These are phyloP conservation scores for Jacana jacana DNA, from an alignment of 2,113 vertebrate genomes.

Conservation along the genomic window DNA sequence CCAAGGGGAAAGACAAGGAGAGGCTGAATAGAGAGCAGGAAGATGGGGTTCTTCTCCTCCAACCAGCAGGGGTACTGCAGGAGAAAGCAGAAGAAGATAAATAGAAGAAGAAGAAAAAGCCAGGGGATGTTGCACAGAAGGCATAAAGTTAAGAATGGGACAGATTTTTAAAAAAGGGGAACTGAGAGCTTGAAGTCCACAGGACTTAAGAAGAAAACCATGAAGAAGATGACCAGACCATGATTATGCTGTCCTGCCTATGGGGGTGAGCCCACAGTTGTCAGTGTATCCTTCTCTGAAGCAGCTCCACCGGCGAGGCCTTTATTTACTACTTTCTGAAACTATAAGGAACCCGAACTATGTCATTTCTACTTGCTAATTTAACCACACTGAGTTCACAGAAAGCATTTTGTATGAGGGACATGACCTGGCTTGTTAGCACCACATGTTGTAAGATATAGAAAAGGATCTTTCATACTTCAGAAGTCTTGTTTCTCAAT, in stretches of 20 bases:
- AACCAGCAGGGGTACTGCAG: fast-evolving
- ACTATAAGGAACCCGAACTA: background rate
- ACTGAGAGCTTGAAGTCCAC: background rate
- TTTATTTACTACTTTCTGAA: slow-evolving; percentile 19
- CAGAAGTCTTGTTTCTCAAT: slow-evolving; percentile 68
- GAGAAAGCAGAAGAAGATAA: background rate
- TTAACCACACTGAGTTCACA: slow-evolving; percentile 25
- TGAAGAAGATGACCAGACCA: background rate
- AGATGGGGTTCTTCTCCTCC: background rate
- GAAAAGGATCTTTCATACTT: slow-evolving; percentile 72
- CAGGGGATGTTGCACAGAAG: background rate
- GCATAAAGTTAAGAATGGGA: background rate
- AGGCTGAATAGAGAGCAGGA: background rate
- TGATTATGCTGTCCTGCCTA: background rate
- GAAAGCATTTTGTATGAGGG: slow-evolving; percentile 35
- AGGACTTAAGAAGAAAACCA: background rate
- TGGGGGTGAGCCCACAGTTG: fast-evolving
- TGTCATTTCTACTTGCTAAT: slow-evolving; percentile 2
- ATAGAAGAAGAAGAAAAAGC: background rate
- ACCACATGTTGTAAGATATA: slow-evolving; percentile 63
- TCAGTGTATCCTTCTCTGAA: background rate
- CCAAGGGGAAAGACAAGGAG: background rate
- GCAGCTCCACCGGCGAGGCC: background rate
- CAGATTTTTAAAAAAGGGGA: background rate
- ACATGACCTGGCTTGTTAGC: slow-evolving; percentile 47